A percentile compares a stretch with the other conserved stretches of the same genome.
These are phyloP conservation scores for Drosophila micromelanica DNA, from an alignment of 1,140 invertebrate species.

Conservation along the genomic window DNA sequence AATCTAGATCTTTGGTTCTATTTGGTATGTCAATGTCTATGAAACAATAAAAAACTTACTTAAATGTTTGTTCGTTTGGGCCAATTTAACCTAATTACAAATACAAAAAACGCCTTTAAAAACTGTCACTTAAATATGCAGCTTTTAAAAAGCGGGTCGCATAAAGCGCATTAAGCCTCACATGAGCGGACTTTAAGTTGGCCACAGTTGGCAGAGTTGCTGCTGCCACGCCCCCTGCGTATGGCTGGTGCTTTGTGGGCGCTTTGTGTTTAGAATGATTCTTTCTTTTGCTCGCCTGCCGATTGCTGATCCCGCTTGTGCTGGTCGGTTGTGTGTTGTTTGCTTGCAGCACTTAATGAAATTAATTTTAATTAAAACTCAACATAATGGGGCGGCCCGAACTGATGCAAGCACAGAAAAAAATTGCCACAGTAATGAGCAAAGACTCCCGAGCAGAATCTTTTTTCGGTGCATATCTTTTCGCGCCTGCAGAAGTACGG, in stretches of 20 bases:
- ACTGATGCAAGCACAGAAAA: constrained; percentile 43
- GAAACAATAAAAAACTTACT: no score
- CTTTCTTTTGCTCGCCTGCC: constrained; percentile 36
- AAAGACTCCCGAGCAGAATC: constrained; percentile 33
- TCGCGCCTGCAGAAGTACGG: constrained; percentile 59
- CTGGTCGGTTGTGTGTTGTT: constrained; percentile 36
- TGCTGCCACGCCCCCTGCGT: constrained; percentile 2
- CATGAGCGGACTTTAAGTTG: constrained; percentile 1
- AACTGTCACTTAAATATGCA: background rate
- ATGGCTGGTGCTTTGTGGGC: constrained; percentile 9
- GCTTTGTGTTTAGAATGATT: constrained; percentile 45
- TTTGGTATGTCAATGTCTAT: no score
- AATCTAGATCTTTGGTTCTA: no score
- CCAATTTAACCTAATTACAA: background rate
- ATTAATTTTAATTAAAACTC: constrained; percentile 84
- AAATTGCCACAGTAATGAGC: constrained; percentile 77
- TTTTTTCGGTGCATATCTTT: constrained; percentile 56
- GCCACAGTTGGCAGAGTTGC: background rate
- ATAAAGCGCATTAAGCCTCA: constrained; percentile 58
- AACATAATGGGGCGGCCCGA: constrained; percentile 51
- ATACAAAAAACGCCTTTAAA: background rate
- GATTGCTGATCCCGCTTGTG: constrained; percentile 42
- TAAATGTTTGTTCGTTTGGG: background rate
- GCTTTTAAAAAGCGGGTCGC: constrained; percentile 8
- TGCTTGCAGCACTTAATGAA: constrained; percentile 80